A percentile compares a stretch with the other conserved stretches of the same genome.
Conservation (phyloP, 2,797 vertebrate species). For the Margarornis squamiger region DNA sequence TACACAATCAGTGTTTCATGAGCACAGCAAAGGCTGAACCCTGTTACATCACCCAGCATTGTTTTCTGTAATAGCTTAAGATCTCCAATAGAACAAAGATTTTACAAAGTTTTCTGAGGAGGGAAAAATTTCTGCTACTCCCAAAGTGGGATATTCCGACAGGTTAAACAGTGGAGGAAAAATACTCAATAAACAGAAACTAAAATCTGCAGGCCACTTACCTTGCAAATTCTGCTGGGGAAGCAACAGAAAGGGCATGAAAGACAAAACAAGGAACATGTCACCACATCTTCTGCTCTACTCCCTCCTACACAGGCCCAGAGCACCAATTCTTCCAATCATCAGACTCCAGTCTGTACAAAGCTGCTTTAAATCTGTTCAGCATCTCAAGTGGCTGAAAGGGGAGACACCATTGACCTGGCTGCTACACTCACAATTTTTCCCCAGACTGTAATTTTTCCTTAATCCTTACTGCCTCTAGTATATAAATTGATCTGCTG, state of each 20-base stretch:
- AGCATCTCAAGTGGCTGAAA: not conserved
- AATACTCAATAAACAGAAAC: not conserved
- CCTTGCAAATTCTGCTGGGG: not conserved
- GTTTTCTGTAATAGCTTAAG: not conserved
- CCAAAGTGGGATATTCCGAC: not conserved
- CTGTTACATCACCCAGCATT: fast-evolving
- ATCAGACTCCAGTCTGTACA: not conserved
- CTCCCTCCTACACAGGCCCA: not conserved
- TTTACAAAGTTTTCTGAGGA: not conserved
- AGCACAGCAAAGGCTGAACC: not conserved
- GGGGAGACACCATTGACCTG: not conserved
- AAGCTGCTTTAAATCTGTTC: not conserved
- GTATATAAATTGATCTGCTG: not conserved
- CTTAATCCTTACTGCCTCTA: not conserved
- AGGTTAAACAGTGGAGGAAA: not conserved
- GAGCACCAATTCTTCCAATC: not conserved
- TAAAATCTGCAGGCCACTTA: not conserved
- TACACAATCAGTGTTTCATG: not conserved
- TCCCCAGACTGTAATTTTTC: not conserved
- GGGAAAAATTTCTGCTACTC: not conserved
- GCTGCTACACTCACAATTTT: not conserved
- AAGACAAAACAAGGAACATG: not conserved
- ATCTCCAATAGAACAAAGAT: not conserved
- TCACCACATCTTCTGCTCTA: not conserved
- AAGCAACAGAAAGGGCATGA: not conserved